A percentile compares a stretch with the other conserved stretches of the same genome.
These are phyloP conservation scores for Dasysyrphus tricinctus DNA, from an alignment of 2,888 invertebrate species.

Conservation along the genomic window DNA sequence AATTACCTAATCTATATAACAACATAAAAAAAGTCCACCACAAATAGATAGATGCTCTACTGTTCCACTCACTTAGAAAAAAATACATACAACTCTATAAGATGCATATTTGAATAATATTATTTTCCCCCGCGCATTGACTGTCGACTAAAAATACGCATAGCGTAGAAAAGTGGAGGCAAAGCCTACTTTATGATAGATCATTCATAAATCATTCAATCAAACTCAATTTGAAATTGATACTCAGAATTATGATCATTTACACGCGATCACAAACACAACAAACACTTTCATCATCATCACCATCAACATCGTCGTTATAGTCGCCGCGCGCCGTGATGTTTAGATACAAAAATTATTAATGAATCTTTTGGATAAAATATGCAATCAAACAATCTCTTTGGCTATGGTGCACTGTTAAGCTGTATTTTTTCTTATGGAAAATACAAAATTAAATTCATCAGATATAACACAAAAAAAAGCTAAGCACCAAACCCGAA, in stretches of 20 bases:
- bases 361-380: slow-evolving; percentile 30
- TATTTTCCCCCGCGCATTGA: not conserved
- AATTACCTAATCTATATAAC: slow-evolving; percentile 56
- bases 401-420: slow-evolving; percentile 17
- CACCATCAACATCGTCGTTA: not conserved
- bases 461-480: slow-evolving; percentile 31
- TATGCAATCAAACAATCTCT: slow-evolving; percentile 22
- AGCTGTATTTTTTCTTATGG: slow-evolving; percentile 24
- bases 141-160: not conserved
- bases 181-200: slow-evolving; percentile 47
- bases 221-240: slow-evolving; percentile 70
- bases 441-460: slow-evolving; percentile 54
- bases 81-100: not conserved
- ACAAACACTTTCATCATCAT: slow-evolving; percentile 32
- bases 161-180: not conserved
- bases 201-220: slow-evolving; percentile 73
- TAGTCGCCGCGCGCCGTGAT: too few species aligned
- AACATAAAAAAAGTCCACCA: not conserved
- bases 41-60: not conserved
- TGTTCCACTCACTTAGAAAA: not conserved
- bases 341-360: slow-evolving; percentile 20
- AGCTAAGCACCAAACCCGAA: slow-evolving; percentile 64
- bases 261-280: slow-evolving; percentile 32
- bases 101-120: slow-evolving; percentile 34
- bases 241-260: slow-evolving; percentile 48